phyloP scores from a whole-genome alignment of 2,113 vertebrate species.

The Ia io region DNA sequence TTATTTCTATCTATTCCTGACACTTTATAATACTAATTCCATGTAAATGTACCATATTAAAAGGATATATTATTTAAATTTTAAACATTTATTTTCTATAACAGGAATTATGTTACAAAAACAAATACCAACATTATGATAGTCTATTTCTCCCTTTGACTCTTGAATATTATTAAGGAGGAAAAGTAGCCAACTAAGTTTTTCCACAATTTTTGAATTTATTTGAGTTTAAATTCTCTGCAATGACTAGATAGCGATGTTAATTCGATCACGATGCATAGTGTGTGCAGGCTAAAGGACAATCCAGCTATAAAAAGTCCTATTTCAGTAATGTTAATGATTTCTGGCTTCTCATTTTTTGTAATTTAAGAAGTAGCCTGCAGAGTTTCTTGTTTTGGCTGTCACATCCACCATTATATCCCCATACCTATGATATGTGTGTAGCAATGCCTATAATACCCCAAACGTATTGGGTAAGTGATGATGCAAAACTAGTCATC shows the following conservation, averaged over 20 bases:
- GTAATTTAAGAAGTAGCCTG: slow-evolving; percentile 52
- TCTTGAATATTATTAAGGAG: slow-evolving; percentile 15
- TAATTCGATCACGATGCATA: slow-evolving; percentile 8
- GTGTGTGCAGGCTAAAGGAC: slow-evolving; percentile 12
- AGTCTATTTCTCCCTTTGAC: not conserved
- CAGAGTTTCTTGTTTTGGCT: slow-evolving; percentile 40
- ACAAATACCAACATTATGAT: not conserved
- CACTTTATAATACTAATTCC: not conserved
- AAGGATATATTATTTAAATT: not conserved
- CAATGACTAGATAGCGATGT: slow-evolving; percentile 2
- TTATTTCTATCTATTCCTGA: not conserved
- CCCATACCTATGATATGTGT: not conserved
- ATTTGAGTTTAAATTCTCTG: slow-evolving; percentile 28
- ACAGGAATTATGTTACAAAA: not conserved
- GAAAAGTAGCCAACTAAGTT: slow-evolving; percentile 40
- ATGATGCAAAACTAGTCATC: not conserved
- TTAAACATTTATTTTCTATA: not conserved
- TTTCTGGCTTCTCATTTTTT: slow-evolving; percentile 53
- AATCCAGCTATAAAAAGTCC: slow-evolving; percentile 48
- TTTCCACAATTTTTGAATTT: slow-evolving; percentile 51
- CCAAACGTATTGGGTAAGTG: not conserved
- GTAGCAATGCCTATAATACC: not conserved
- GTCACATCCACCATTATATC: slow-evolving; percentile 22
- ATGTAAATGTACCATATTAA: not conserved
- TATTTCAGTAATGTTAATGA: slow-evolving; percentile 44